Evolutionary conservation across 2,888 invertebrate genomes (phyloP), one percentile per base, ranked within the genome.

Genomic region (Patella caerulea): DNA sequence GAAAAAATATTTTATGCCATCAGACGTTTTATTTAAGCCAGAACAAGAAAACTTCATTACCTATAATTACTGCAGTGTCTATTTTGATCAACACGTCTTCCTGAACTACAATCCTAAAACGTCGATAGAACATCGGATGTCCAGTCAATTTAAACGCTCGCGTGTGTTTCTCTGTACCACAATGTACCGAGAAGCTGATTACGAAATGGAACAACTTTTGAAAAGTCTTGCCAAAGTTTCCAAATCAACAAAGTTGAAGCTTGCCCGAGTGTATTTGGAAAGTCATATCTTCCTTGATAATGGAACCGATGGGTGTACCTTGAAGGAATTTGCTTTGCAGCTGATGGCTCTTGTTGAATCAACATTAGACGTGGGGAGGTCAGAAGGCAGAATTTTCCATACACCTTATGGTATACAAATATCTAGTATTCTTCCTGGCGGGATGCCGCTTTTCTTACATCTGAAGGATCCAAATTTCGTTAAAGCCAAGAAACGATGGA

Each of bases 401-500:
- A 87, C 88, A 1, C 88, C 88, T 0, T 88, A 88, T 56, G 88
- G 88, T 3, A 79, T 85, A 11, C 87, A 88, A 77, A 80, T 88
- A 2, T 78, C 81, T 15, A 86, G 86, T 83, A 78, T 77, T 4
- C 78, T 86, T 12, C 82, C 84, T 5, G 81, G 81, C 4, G 85
- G 85, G 3, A 85, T 87, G 83, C 86, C 88, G 12, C 76, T 88
- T 5, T 86, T 86, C 76, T 77, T 88, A n/a, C 88, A 88, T 73
- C 77, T 88, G 29, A 88, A 88, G 75, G 88, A 88, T 70, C 77
- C 83, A 0, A 72, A 59, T 5, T 84, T 85, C 54, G 84, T 88
- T 2, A 88, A 88, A 78, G 79, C 86, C 2, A 88, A 88, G 76
- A 88, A 88, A 76, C 75, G 88, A 12, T 88, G 88, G 88, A 88